Evolutionary conservation across 2,113 vertebrate genomes (phyloP).

Genomic region (Xiphias gladius): DNA sequence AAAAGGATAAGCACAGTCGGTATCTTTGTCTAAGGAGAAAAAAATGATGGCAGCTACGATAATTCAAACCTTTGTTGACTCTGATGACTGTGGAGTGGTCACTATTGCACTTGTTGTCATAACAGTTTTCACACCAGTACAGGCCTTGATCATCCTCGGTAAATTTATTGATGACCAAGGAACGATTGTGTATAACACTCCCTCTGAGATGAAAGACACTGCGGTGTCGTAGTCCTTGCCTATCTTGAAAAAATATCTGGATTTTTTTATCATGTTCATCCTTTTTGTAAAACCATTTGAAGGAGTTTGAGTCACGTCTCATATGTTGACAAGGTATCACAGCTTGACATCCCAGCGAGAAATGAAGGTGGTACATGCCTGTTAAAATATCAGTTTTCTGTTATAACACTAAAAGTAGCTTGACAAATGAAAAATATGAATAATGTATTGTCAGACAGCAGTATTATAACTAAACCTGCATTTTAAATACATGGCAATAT

Average conservation of each 20-base stretch:
- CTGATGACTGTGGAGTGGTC: background rate
- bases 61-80: conserved; percentile 60
- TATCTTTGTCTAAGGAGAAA: background rate
- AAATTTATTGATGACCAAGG: conserved; percentile 59
- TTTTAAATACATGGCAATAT: background rate
- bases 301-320: background rate
- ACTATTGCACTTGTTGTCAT: accelerated
- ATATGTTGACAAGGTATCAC: conserved; percentile 50
- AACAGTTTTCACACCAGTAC: conserved; percentile 69
- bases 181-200: background rate
- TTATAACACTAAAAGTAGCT: background rate
- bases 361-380: background rate
- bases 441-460: background rate
- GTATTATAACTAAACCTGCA: background rate
- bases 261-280: accelerated
- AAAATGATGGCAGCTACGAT: background rate
- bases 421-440: background rate
- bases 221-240: accelerated
- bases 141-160: conserved; percentile 58
- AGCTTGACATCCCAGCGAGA: conserved; percentile 52
- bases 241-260: background rate
- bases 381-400: background rate
- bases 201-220: accelerated
- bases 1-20: background rate
- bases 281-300: conserved; percentile 59